These are phyloP conservation scores for Antheraea yamamai DNA, from an alignment of 2,888 invertebrate species.

Conservation along the genomic window DNA sequence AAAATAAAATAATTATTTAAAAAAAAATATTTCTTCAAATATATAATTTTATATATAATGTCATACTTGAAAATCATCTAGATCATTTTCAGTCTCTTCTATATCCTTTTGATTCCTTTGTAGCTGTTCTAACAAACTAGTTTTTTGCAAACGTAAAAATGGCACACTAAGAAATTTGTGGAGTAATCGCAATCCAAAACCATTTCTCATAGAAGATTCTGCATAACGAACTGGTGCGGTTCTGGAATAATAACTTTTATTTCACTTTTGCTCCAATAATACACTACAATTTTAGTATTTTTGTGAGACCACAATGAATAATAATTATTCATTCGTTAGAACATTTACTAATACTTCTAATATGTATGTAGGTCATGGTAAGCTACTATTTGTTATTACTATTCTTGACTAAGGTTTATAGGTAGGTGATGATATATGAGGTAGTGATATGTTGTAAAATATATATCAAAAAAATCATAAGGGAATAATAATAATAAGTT, in stretches of 20 bases:
- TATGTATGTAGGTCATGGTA: no score
- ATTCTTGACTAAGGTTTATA: no score
- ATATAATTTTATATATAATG: conserved; percentile 23
- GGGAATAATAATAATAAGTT: background rate
- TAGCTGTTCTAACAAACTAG: conserved; percentile 90
- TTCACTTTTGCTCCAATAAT: background rate
- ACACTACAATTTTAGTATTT: background rate
- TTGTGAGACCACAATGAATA: no score
- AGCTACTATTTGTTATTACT: no score
- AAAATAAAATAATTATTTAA: background rate
- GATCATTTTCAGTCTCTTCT: conserved; percentile 87
- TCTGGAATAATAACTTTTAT: conserved; percentile 43
- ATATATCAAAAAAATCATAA: background rate
- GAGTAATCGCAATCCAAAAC: conserved; percentile 94
- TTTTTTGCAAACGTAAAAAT: conserved; percentile 93
- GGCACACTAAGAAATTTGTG: conserved; percentile 98
- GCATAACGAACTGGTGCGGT: conserved; percentile 90
- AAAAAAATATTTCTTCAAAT: background rate
- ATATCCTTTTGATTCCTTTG: conserved; percentile 93
- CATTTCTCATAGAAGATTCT: conserved; percentile 97
- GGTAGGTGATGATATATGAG: background rate
- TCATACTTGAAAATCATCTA: conserved; percentile 87
- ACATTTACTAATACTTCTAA: no score
- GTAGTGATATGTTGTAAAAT: background rate
- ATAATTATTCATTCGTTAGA: no score